phyloP scores from a whole-genome alignment of 2,113 vertebrate species.

The Xenopus borealis region DNA sequence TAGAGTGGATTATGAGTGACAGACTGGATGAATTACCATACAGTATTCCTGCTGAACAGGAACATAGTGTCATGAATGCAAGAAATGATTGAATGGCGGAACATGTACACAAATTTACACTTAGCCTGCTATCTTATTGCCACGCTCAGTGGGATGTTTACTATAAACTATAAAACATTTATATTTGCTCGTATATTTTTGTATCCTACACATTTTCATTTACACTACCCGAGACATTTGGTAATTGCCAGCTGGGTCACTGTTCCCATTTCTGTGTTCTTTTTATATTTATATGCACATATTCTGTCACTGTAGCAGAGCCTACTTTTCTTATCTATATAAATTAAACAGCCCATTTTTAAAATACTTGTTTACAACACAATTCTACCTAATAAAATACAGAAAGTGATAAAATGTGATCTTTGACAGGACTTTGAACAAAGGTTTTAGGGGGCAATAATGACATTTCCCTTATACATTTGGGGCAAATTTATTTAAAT shows the following conservation, averaged over 20 bases:
- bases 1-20: slow-evolving; percentile 67
- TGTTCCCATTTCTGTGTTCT: neutral
- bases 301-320: neutral
- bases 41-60: slow-evolving; percentile 60
- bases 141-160: slow-evolving; percentile 58
- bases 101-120: slow-evolving; percentile 78
- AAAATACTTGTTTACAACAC: no score
- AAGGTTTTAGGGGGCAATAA: no score
- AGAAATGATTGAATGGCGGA: slow-evolving; percentile 72
- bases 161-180: slow-evolving; percentile 47
- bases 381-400: no score
- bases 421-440: no score
- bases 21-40: slow-evolving; percentile 68
- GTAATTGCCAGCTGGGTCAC: neutral
- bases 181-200: slow-evolving; percentile 36
- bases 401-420: no score
- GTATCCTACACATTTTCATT: slow-evolving; percentile 11
- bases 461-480: no score
- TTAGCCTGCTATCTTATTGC: slow-evolving; percentile 71
- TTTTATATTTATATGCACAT: neutral
- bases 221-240: neutral
- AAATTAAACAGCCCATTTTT: neutral
- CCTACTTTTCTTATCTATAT: neutral
- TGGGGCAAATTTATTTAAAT: no score
- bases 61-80: slow-evolving; percentile 70